Evolutionary conservation across 92 coral and sea anemone species (phyloP), one percentile per base, ranked within the genome.

Genomic region (Bergia sp.): DNA sequence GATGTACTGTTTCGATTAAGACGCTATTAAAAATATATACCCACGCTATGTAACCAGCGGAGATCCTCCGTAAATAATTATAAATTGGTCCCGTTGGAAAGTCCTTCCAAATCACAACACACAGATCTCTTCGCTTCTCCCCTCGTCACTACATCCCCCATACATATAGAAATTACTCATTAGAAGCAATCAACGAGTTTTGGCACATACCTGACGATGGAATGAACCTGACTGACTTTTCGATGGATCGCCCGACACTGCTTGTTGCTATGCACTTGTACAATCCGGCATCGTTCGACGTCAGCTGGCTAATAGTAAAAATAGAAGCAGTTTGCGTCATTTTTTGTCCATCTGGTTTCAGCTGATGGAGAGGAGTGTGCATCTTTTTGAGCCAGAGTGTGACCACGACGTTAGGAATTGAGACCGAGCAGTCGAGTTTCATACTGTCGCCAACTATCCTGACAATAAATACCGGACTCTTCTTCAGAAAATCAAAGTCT

Each of bases 221-320:
- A 61, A 95, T 78, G 13, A 94, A 72, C 66, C 77, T 86, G 81
- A 88, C 66, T 55, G 67, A 84, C 89, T 74, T 83, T 79, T 91
- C 80, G 36, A 95, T 91, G 7, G 89, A 86, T 71, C 86, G 79
- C 0, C 92, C 90, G 18, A 37, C 78, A 23, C 91, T 53, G 53
- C 81, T 83, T 12, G 78, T 89, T 4, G 96, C 94, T 29, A 85
- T 82, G 78, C 98, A 95, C n/a, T 47, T 61, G 92, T 93, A 95
- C 45, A 55, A 45, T 37, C 96, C 92, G 37, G 91, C 94, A 87
- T 95, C 93, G 77, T 72, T 47, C 29, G 72, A 74, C 77, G 93
- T 86, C 45, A 92, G 74, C 36, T 61, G 11, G 29, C 38, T 76
- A n/a, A 76, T 18, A 43, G 18, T 47, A 73, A 90, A 95, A 20